Percentiles rank a stretch among this genome's conserved stretches.
Conservation (phyloP, 2,797 vertebrate species). For the Thalassophryne amazonica region DNA sequence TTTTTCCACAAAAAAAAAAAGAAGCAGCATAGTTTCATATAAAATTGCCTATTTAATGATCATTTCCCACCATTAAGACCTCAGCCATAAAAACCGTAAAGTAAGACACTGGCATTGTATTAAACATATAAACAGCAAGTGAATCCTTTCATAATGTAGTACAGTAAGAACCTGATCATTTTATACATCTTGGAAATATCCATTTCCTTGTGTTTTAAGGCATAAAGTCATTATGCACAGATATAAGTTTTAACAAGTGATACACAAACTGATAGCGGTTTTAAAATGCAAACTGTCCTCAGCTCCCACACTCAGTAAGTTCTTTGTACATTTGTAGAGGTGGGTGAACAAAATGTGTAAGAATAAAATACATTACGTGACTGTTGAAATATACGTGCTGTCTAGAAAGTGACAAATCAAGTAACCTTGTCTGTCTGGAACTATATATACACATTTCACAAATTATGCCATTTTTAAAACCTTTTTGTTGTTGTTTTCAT, state of each 20-base stretch:
- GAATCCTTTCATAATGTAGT: conserved; percentile 36
- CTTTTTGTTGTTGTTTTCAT: background rate
- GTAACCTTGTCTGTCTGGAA: conserved; percentile 5
- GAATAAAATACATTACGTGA: conserved; percentile 8
- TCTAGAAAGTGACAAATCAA: background rate
- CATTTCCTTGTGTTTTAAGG: conserved; percentile 63
- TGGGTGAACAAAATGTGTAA: background rate
- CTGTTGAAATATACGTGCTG: conserved; percentile 11
- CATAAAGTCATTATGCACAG: conserved; percentile 58
- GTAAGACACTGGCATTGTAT: conserved; percentile 9
- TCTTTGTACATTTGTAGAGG: conserved; percentile 33
- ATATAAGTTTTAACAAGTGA: conserved; percentile 20
- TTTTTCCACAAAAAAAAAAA: background rate
- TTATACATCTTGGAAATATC: conserved; percentile 42
- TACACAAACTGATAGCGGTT: conserved; percentile 25
- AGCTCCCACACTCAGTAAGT: conserved; percentile 6
- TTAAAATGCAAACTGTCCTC: conserved; percentile 6
- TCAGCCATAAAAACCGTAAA: conserved; percentile 29
- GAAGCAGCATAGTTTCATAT: conserved; percentile 11
- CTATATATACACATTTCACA: background rate
- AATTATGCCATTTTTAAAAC: background rate
- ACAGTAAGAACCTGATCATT: conserved; percentile 58
- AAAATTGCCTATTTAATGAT: conserved; percentile 22
- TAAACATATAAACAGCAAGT: conserved; percentile 28
- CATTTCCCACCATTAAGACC: background rate